A percentile compares a stretch with the other conserved stretches of the same genome.
phyloP scores from a whole-genome alignment of 1,140 invertebrate species.

The Papilio glaucus region DNA sequence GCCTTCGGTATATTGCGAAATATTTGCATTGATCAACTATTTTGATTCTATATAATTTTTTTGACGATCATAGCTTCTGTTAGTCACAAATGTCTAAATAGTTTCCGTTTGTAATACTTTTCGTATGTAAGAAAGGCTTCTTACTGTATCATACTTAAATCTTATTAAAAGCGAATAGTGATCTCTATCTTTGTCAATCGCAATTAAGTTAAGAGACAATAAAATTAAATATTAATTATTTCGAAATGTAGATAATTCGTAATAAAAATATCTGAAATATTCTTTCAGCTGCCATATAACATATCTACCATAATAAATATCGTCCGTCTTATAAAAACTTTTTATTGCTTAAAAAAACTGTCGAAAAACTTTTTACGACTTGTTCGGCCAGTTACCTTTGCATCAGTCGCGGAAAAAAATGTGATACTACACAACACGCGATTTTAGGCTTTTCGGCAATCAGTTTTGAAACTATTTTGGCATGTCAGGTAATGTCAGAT shows the following conservation, averaged over 20 bases:
- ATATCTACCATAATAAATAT: slow-evolving; percentile 24
- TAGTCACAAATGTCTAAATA: too few relatives aligned
- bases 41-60: too few relatives aligned
- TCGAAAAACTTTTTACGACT: slow-evolving; percentile 59
- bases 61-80: too few relatives aligned
- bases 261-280: slow-evolving; percentile 24
- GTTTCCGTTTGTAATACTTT: too few relatives aligned
- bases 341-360: slow-evolving; percentile 63
- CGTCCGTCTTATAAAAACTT: slow-evolving; percentile 48
- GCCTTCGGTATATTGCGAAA: too few relatives aligned
- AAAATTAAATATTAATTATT: background rate
- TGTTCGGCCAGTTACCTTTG: slow-evolving; percentile 60
- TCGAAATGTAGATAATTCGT: slow-evolving; percentile 5
- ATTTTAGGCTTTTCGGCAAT: slow-evolving; percentile 42
- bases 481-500: slow-evolving; percentile 54
- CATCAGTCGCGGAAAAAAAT: slow-evolving; percentile 52
- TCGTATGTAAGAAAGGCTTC: too few relatives aligned
- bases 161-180: background rate
- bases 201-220: background rate
- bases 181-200: background rate
- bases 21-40: too few relatives aligned
- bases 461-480: slow-evolving; percentile 42
- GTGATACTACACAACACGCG: slow-evolving; percentile 26
- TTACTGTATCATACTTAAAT: too few relatives aligned
- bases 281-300: slow-evolving; percentile 11